Percentiles rank a stretch among this genome's conserved stretches.
phyloP scores from a whole-genome alignment of 2,113 vertebrate genomes.

The Zosterops lateralis region DNA sequence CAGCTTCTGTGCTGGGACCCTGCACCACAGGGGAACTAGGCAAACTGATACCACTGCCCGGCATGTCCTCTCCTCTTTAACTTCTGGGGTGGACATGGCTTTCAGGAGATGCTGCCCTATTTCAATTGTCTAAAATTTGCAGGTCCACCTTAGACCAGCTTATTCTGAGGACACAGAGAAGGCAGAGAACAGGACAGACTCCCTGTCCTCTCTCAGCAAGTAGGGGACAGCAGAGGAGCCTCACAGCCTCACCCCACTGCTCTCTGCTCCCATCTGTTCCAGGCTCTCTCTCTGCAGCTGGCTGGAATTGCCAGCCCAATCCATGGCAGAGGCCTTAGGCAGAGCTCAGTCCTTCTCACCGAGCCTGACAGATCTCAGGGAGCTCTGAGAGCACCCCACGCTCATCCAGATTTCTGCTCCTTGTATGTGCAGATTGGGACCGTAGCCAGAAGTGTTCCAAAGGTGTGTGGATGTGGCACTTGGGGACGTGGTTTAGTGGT shows the following conservation, averaged over 20 bases:
- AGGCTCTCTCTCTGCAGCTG: not conserved
- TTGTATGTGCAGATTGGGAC: not conserved
- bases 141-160: not conserved
- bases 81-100: not conserved
- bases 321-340: not conserved
- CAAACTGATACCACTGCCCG: not conserved
- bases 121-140: not conserved
- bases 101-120: not conserved
- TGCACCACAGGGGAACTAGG: not conserved
- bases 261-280: not conserved
- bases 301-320: not conserved
- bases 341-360: not conserved
- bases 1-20: not conserved
- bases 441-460: not conserved
- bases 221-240: not conserved
- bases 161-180: not conserved
- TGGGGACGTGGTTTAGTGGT: not conserved
- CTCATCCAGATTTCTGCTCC: not conserved
- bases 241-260: not conserved
- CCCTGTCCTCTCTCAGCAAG: not conserved
- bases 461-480: not conserved
- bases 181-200: not conserved
- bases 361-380: not conserved
- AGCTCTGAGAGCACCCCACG: not conserved
- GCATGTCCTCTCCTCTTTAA: not conserved